Conservation (phyloP, 2,797 vertebrate genomes). For the Neosalanx taihuensis region DNA sequence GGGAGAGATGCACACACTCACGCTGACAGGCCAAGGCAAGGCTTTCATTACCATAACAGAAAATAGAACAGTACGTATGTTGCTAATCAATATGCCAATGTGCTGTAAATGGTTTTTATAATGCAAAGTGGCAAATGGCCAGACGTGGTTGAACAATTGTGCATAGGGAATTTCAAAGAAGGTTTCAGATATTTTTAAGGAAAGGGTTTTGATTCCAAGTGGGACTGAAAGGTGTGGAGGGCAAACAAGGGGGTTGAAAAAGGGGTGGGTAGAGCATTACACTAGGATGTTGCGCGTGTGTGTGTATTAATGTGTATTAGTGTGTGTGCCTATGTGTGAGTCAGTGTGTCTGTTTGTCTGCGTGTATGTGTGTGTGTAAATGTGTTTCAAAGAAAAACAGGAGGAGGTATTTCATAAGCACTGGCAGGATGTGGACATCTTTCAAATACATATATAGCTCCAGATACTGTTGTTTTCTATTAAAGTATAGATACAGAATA, state of each 20-base stretch:
- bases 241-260: conserved; percentile 27
- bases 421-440: background rate
- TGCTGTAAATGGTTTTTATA: conserved; percentile 52
- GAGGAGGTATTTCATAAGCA: background rate
- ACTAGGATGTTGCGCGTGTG: conserved; percentile 27
- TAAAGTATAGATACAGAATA: background rate
- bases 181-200: conserved; percentile 46
- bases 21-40: conserved; percentile 44
- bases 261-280: conserved; percentile 4
- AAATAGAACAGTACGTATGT: conserved; percentile 47
- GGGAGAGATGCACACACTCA: conserved; percentile 58
- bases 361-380: conserved; percentile 35
- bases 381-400: conserved; percentile 2
- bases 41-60: conserved; percentile 46
- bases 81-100: conserved; percentile 49
- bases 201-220: conserved; percentile 31
- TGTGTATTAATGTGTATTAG: background rate
- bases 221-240: conserved; percentile 44
- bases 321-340: conserved; percentile 37
- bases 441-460: background rate
- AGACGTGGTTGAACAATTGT: conserved; percentile 33
- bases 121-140: conserved; percentile 29
- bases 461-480: background rate
- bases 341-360: conserved; percentile 22
- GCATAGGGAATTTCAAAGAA: conserved; percentile 42